phyloP scores from a whole-genome alignment of 2,797 vertebrate species.

The Sarcoramphus papa region DNA sequence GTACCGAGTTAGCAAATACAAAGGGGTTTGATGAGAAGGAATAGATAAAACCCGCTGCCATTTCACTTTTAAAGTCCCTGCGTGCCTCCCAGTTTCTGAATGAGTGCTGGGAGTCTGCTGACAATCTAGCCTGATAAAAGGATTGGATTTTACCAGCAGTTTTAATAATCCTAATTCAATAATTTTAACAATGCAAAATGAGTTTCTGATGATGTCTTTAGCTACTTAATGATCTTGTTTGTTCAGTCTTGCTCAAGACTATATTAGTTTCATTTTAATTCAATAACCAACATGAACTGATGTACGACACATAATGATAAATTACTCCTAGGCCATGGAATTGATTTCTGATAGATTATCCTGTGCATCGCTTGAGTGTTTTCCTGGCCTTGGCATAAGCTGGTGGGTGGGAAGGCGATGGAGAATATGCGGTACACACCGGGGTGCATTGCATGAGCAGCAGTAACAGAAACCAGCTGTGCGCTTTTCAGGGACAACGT shows the following conservation, averaged over 20 bases:
- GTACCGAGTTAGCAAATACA: neutral
- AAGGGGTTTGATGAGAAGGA: neutral
- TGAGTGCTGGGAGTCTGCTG: neutral
- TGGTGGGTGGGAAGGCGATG: neutral
- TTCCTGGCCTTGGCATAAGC: neutral
- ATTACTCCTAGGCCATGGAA: neutral
- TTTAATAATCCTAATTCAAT: neutral
- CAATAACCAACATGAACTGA: neutral
- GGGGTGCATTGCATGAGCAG: fast-evolving
- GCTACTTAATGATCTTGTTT: neutral
- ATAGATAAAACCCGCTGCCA: neutral
- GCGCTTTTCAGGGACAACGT: neutral
- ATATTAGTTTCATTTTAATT: neutral
- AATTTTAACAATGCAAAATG: neutral
- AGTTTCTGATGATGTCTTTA: neutral
- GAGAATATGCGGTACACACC: fast-evolving
- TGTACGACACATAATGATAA: neutral
- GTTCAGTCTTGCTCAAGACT: neutral
- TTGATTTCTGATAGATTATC: neutral
- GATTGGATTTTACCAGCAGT: neutral
- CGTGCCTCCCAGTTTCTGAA: neutral
- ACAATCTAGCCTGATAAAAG: neutral
- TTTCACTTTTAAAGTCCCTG: neutral
- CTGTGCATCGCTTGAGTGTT: fast-evolving
- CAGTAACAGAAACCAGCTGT: neutral